Percentiles rank a stretch among this genome's conserved stretches.
Evolutionary conservation across 2,888 invertebrate species (phyloP).

Genomic region (Drosophila pseudotalamancana): DNA sequence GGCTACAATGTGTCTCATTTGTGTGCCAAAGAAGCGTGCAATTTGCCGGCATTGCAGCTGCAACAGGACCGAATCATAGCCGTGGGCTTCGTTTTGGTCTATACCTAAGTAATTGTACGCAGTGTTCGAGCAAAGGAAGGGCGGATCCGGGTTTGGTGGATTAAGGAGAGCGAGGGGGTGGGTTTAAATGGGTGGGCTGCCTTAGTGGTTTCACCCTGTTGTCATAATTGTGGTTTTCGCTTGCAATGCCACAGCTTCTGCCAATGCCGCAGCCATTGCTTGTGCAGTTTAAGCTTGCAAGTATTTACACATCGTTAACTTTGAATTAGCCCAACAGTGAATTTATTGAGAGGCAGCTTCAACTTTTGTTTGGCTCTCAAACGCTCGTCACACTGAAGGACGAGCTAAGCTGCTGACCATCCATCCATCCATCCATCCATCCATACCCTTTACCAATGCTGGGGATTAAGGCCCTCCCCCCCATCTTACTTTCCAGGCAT

Average conservation of each 20-base stretch:
- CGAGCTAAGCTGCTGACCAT: slow-evolving; percentile 19
- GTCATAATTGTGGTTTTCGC: slow-evolving; percentile 69
- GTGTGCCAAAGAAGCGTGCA: slow-evolving; percentile 62
- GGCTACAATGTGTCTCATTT: slow-evolving; percentile 74
- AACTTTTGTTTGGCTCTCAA: slow-evolving; percentile 1
- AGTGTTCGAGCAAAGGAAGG: background rate
- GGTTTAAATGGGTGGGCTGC: background rate
- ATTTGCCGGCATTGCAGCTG: slow-evolving; percentile 55
- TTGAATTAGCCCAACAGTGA: slow-evolving; percentile 62
- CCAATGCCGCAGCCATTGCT: slow-evolving; percentile 1
- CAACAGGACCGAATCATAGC: slow-evolving; percentile 67
- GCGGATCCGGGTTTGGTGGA: background rate
- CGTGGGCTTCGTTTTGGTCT: slow-evolving; percentile 40
- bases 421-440: too few relatives aligned
- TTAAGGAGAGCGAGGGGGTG: background rate
- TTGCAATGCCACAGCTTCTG: slow-evolving; percentile 5
- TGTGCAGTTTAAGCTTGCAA: slow-evolving; percentile 61
- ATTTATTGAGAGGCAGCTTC: slow-evolving; percentile 43
- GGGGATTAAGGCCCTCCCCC: slow-evolving; percentile 2
- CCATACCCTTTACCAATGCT: slow-evolving; percentile 31
- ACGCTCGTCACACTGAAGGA: slow-evolving; percentile 22
- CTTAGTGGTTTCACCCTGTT: slow-evolving; percentile 36
- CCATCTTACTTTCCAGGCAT: slow-evolving; percentile 3
- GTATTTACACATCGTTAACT: slow-evolving; percentile 80
- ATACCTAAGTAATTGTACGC: slow-evolving; percentile 33